Evolutionary conservation across 2,113 vertebrate species (phyloP), one percentile per base, ranked within the genome.

Genomic region (Casuarius casuarius): DNA sequence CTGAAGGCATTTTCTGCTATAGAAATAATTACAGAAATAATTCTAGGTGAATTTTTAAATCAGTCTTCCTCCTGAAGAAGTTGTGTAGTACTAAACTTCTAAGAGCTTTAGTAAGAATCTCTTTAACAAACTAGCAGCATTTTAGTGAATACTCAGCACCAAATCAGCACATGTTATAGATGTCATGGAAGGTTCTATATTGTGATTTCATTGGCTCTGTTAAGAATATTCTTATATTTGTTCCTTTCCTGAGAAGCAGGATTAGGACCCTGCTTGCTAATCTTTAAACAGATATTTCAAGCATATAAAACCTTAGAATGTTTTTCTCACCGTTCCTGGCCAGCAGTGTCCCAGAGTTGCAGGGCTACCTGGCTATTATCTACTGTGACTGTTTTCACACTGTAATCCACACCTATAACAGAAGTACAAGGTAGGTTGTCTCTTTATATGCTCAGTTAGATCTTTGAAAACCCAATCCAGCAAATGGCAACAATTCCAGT

Each of bases 291-390:
- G 25, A 54, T 33, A 4, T 44, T 10, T 74, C n/a, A 38, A 38
- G 38, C 23, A 61, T 54, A 25, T 3, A 46, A 93, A 75, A 76
- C 38, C 19, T 61, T 28, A 54, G 22, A 79, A 66, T 3, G 56
- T 6, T 0, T 33, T 84, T 56, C 98, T 97, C 81, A 98, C 99
- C 99, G 98, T 96, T 99, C 99, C 95, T 99, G 99, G 31, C 99
- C 99, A 10, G 99, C 99, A 0, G 99, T 99, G 97, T 99, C 99
- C 99, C 99, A 99, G 33, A 99, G 98, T 94, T 99, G 99, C 94
- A 99, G 97, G 1, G 98, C 99, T 51, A 99, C 97, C 84, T 97
- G 98, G 29, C 97, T 98, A 51, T 97, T 98, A 58, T 99, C 99
- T 90, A 99, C 97, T 2, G 88, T 97, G 68, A 99, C 89, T 1